Conservation (phyloP, 2,797 vertebrate genomes). For the Gymnoscopelus braueri region DNA sequence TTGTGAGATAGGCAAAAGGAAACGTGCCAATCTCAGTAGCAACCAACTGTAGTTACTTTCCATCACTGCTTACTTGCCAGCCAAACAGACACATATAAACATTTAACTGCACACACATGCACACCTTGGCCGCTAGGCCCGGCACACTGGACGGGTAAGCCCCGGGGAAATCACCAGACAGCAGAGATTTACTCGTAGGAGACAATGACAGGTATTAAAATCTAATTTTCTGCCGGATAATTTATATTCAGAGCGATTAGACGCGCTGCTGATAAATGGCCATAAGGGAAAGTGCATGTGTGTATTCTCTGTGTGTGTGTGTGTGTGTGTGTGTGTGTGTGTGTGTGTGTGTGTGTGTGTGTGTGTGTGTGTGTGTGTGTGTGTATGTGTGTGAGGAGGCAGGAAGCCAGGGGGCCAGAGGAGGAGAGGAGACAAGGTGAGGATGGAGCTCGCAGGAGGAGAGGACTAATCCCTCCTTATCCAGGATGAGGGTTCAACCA, state of each 20-base stretch:
- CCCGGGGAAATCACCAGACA: constrained; percentile 63
- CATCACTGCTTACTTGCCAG: background rate
- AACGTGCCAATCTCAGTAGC: no score
- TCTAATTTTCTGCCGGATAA: constrained; percentile 55
- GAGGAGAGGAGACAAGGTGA: constrained; percentile 6
- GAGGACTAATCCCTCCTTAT: constrained; percentile 21
- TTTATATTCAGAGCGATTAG: constrained; percentile 65
- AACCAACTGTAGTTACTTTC: no score
- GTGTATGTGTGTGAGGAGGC: background rate
- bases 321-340: constrained; percentile 12
- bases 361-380: constrained; percentile 11
- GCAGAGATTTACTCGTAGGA: constrained; percentile 56
- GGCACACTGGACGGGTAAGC: constrained; percentile 38
- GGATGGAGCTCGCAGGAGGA: constrained; percentile 23
- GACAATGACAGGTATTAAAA: constrained; percentile 67
- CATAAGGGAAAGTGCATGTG: constrained; percentile 28
- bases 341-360: constrained; percentile 10
- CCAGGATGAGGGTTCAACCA: constrained; percentile 46
- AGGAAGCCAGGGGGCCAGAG: constrained; percentile 9
- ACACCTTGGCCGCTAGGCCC: constrained; percentile 36
- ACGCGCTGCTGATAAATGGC: constrained; percentile 57
- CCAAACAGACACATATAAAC: constrained; percentile 18
- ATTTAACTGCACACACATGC: constrained; percentile 9
- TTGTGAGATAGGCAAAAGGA: no score
- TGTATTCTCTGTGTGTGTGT: background rate